phyloP scores from a whole-genome alignment of 2,113 vertebrate genomes.

The Lathamus discolor region DNA sequence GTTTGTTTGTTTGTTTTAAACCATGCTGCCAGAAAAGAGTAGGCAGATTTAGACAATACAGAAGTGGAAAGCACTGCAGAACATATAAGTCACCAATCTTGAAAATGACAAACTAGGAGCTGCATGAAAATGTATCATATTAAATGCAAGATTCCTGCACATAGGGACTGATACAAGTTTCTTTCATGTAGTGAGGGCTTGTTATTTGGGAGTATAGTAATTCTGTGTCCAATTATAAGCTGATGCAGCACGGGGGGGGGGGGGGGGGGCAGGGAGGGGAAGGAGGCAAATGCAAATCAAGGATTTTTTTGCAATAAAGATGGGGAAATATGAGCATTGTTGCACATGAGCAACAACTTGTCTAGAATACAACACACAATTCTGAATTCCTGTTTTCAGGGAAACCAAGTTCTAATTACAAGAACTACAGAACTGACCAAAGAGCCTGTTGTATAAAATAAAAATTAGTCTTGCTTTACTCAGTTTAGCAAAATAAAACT shows the following conservation, averaged over 20 bases:
- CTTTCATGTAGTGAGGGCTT: neutral
- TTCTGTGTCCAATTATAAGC: neutral
- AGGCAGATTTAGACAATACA: neutral
- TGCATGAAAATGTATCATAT: neutral
- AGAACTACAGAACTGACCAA: neutral
- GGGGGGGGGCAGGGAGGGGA: fast-evolving
- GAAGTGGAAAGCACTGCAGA: neutral
- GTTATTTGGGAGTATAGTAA: neutral
- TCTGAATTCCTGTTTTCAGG: neutral
- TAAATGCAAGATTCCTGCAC: neutral
- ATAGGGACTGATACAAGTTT: neutral
- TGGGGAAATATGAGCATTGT: neutral
- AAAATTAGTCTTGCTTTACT: neutral
- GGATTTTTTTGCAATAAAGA: neutral
- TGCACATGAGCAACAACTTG: neutral
- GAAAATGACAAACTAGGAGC: neutral
- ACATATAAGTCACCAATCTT: neutral
- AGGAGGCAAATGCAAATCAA: neutral
- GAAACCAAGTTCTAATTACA: neutral
- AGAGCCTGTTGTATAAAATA: neutral
- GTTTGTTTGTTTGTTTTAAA: neutral
- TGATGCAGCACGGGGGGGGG: neutral
- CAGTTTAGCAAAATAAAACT: neutral
- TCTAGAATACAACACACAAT: neutral
- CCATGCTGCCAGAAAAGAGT: neutral